Conservation (phyloP, 2,888 invertebrate genomes). For the Stenolophus ochropezus region DNA sequence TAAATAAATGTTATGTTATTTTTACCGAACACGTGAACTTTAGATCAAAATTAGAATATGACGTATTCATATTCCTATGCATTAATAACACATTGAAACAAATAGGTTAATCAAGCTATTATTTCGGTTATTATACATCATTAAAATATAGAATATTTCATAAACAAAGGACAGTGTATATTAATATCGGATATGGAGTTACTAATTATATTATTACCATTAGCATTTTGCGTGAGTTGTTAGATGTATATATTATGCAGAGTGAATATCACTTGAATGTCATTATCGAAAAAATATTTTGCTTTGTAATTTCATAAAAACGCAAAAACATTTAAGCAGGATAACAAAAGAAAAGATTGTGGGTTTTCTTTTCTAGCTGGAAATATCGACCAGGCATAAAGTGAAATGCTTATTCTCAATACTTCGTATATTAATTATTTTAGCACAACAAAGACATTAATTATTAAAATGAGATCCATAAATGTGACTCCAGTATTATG, state of each 20-base stretch:
- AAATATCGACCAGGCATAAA: conserved; percentile 38
- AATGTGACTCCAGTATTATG: conserved; percentile 18
- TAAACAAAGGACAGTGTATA: no score
- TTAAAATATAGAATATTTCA: no score
- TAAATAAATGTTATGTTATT: background rate
- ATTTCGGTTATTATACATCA: no score
- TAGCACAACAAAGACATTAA: conserved; percentile 37
- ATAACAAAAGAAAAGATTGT: background rate
- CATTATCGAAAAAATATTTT: background rate
- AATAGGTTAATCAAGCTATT: no score
- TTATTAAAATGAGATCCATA: conserved; percentile 19
- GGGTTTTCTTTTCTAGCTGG: background rate
- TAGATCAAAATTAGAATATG: background rate
- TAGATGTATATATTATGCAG: background rate
- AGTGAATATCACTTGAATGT: background rate
- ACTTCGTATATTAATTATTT: no score
- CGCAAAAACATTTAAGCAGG: background rate
- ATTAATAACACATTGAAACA: background rate
- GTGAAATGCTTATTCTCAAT: background rate
- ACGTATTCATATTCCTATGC: background rate
- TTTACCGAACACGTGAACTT: background rate
- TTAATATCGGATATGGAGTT: background rate
- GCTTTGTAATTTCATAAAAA: background rate
- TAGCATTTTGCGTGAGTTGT: background rate
- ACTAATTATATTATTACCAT: background rate